These are phyloP conservation scores for Acromyrmex heyeri DNA, from an alignment of 1,140 invertebrate species.

Conservation along the genomic window DNA sequence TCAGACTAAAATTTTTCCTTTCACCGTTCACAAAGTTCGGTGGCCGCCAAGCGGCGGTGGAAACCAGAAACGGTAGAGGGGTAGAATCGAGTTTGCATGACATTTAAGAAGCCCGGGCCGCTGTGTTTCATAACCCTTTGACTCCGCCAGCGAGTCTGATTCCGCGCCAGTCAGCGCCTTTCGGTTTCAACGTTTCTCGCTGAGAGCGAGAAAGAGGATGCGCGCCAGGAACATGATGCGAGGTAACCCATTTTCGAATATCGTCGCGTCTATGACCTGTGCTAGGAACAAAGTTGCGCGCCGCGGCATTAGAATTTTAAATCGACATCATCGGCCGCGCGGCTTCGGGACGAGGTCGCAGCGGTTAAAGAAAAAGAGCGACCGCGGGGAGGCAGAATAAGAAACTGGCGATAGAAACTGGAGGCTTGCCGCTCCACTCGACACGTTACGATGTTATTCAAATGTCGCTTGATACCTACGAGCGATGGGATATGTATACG, in stretches of 20 bases:
- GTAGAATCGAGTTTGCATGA: slow-evolving; percentile 79
- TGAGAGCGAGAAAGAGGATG: neutral
- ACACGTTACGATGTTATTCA: slow-evolving; percentile 60
- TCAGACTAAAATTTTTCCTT: slow-evolving; percentile 47
- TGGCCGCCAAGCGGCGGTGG: neutral
- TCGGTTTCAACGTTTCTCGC: slow-evolving; percentile 37
- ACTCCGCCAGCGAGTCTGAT: slow-evolving; percentile 67
- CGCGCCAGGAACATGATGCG: slow-evolving; percentile 15
- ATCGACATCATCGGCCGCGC: slow-evolving; percentile 70
- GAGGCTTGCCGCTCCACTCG: slow-evolving; percentile 29
- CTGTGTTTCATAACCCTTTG: slow-evolving; percentile 77
- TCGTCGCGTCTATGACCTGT: slow-evolving; percentile 40
- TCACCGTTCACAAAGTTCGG: slow-evolving; percentile 36
- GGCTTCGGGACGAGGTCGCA: slow-evolving; percentile 18
- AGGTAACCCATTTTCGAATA: slow-evolving; percentile 70
- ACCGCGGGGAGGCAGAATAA: slow-evolving; percentile 15
- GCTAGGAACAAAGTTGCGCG: slow-evolving; percentile 71
- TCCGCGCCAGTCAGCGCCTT: slow-evolving; percentile 59
- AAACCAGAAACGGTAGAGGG: slow-evolving; percentile 39
- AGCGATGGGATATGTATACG: slow-evolving; percentile 45
- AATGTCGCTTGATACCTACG: slow-evolving; percentile 55
- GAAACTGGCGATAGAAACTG: slow-evolving; percentile 47
- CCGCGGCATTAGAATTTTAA: slow-evolving; percentile 78
- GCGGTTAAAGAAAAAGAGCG: slow-evolving; percentile 49
- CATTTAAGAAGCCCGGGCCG: slow-evolving; percentile 68